Evolutionary conservation across 2,797 vertebrate genomes (phyloP).

Genomic region (Crocodylus rhombifer): DNA sequence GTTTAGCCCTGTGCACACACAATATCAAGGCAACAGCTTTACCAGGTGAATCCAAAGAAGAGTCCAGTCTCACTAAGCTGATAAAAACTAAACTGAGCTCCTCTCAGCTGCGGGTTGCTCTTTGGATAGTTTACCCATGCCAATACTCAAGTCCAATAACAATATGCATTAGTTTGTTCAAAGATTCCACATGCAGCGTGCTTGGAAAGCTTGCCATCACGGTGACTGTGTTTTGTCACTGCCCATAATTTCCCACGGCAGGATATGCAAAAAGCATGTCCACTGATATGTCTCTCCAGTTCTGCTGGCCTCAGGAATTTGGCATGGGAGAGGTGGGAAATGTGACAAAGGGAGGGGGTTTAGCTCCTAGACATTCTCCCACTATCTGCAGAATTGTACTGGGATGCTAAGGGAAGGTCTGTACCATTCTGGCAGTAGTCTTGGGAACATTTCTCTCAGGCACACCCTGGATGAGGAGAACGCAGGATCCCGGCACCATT

Average conservation of each 20-base stretch:
- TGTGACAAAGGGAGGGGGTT: accelerated
- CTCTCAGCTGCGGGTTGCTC: background rate
- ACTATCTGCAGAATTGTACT: background rate
- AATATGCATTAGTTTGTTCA: background rate
- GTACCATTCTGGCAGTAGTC: too few relatives aligned
- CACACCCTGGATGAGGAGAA: background rate
- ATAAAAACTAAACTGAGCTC: background rate
- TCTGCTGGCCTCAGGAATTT: background rate
- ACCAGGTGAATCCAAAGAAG: background rate
- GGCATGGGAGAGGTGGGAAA: background rate
- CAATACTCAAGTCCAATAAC: background rate
- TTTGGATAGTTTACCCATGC: background rate
- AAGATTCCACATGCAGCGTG: background rate
- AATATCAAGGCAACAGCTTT: background rate
- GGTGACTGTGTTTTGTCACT: background rate
- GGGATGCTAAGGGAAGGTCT: too few relatives aligned
- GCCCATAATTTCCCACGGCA: background rate
- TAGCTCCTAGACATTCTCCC: background rate
- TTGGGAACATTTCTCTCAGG: too few relatives aligned
- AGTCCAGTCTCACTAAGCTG: background rate
- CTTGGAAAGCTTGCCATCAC: background rate
- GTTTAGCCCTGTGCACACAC: background rate
- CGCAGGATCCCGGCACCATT: background rate
- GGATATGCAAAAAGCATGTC: background rate
- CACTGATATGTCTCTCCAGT: accelerated